These are phyloP conservation scores for Phyllotreta cruciferae DNA, from an alignment of 2,888 invertebrate genomes.

Conservation along the genomic window DNA sequence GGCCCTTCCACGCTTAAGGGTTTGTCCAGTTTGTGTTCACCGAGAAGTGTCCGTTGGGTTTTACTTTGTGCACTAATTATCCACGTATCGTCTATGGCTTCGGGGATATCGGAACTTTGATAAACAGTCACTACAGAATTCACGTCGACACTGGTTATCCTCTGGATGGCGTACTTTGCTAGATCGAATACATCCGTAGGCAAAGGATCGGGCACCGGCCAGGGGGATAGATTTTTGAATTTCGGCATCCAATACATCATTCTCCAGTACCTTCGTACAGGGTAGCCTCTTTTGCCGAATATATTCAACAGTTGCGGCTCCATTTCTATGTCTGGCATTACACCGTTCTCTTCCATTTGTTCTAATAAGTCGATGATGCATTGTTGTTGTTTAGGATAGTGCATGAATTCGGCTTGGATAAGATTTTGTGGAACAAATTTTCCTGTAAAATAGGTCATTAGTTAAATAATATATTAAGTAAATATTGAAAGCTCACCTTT, in stretches of 20 bases:
- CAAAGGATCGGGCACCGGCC: constrained; percentile 79
- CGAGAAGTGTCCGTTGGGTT: constrained; percentile 74
- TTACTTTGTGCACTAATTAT: constrained; percentile 87
- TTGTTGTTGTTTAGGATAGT: constrained; percentile 95
- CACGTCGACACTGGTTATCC: constrained; percentile 83
- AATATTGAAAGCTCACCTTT: constrained; percentile 63
- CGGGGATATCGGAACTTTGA: constrained; percentile 70
- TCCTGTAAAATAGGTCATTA: constrained; percentile 52
- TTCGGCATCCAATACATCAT: constrained; percentile 95
- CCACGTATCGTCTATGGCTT: constrained; percentile 88
- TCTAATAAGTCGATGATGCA: constrained; percentile 89
- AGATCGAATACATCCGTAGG: constrained; percentile 79
- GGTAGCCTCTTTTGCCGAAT: constrained; percentile 81
- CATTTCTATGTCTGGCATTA: constrained; percentile 91
- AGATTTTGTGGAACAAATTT: constrained; percentile 83
- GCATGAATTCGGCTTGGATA: constrained; percentile 89
- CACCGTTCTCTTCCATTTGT: constrained; percentile 91
- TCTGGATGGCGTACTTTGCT: constrained; percentile 81
- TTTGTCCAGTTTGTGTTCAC: constrained; percentile 66
- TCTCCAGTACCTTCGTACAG: constrained; percentile 77
- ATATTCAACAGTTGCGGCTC: constrained; percentile 81
- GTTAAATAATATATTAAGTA: background rate
- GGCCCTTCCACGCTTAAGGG: constrained; percentile 87
- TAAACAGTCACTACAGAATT: constrained; percentile 58
- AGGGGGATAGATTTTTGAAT: constrained; percentile 88